A percentile compares a stretch with the other conserved stretches of the same genome.
Evolutionary conservation across 2,113 vertebrate genomes (phyloP).

Genomic region (Scalopus aquaticus): DNA sequence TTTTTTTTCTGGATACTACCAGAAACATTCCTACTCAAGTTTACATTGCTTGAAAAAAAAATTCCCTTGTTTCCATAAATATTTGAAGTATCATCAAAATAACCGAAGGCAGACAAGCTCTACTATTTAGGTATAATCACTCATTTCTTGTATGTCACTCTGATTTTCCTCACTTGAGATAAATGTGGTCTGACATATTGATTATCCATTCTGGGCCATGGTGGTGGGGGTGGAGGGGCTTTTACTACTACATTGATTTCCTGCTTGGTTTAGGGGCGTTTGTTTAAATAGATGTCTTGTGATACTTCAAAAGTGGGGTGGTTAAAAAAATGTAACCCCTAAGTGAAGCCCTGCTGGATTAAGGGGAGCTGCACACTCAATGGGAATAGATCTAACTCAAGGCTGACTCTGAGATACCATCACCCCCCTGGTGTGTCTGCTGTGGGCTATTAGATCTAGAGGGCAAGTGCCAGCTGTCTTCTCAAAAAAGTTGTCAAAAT

Average conservation of each 20-base stretch:
- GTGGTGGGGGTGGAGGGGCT: not conserved
- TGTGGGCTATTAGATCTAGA: not conserved
- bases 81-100: conserved; percentile 55
- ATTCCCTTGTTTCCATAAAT: conserved; percentile 42
- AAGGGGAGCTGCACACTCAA: not conserved
- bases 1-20: not conserved
- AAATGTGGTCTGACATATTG: conserved; percentile 69
- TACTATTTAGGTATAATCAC: conserved; percentile 48
- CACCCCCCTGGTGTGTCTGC: not conserved
- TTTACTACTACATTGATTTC: conserved; percentile 46
- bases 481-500: not conserved
- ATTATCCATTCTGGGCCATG: conserved; percentile 58
- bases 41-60: not conserved
- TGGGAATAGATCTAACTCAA: not conserved
- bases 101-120: conserved; percentile 34
- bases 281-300: conserved; percentile 19
- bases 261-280: conserved; percentile 27
- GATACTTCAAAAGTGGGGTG: conserved; percentile 36
- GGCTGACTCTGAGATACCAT: not conserved
- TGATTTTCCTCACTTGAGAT: conserved; percentile 54
- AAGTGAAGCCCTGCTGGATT: not conserved
- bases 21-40: not conserved
- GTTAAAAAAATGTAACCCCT: not conserved
- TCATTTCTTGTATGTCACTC: conserved; percentile 59
- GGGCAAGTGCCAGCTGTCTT: not conserved